phyloP scores from a whole-genome alignment of 2,888 invertebrate species.

The Drosophila heteroneura region DNA sequence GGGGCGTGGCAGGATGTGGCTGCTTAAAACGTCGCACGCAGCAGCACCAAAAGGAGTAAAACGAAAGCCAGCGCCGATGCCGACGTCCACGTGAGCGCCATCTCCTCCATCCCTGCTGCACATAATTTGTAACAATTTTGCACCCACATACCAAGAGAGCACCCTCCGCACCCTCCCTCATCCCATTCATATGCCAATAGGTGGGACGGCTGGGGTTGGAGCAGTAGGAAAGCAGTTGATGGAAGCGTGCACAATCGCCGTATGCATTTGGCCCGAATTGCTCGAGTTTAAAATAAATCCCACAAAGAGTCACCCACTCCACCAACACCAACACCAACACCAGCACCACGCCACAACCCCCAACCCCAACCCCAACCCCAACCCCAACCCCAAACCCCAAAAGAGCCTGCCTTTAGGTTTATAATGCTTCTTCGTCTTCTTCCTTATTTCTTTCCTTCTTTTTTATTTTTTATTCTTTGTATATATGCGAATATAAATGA shows the following conservation, averaged over 20 bases:
- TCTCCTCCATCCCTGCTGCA: conserved; percentile 59
- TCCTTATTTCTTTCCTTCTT: conserved; percentile 7
- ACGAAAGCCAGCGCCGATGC: conserved; percentile 34
- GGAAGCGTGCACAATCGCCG: conserved; percentile 39
- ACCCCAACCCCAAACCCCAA: neutral
- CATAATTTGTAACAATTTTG: conserved; percentile 80
- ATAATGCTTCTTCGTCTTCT: conserved; percentile 41
- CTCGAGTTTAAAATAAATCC: conserved; percentile 73
- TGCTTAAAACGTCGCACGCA: conserved; percentile 73
- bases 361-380: neutral
- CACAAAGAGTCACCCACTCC: conserved; percentile 11
- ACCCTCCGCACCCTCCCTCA: neutral
- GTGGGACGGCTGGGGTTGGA: conserved; percentile 3
- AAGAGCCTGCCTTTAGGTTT: conserved; percentile 40
- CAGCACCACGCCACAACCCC: no score
- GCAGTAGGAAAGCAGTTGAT: no score
- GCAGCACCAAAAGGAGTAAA: conserved; percentile 62
- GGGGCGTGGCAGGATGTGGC: conserved; percentile 72
- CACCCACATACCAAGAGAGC: conserved; percentile 37
- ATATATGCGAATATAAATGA: conserved; percentile 79
- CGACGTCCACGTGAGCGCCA: conserved; percentile 12
- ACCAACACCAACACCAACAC: neutral
- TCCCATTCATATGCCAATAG: conserved; percentile 2
- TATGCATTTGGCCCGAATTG: conserved; percentile 68
- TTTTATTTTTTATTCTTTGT: conserved; percentile 12